Conservation (phyloP, 2,888 invertebrate species). For the Encarsia formosa region DNA sequence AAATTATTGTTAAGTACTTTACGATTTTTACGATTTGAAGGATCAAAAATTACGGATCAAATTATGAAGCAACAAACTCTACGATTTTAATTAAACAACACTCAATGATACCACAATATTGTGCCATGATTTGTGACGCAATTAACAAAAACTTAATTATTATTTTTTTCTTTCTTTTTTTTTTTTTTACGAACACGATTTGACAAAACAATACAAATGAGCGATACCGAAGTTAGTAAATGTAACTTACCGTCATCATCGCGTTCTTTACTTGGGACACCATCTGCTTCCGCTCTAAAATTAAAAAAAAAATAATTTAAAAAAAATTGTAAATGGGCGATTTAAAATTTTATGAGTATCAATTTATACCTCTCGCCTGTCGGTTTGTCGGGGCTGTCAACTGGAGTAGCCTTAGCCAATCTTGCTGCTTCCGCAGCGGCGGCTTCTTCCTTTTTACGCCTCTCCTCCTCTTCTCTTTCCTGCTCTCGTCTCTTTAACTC, state of each 20-base stretch:
- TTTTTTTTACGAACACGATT: conserved; percentile 24
- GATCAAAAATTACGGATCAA: conserved; percentile 3
- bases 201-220: conserved; percentile 10
- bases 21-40: too few species aligned
- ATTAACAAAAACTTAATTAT: conserved; percentile 19
- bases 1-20: conserved; percentile 3
- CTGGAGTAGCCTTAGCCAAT: conserved; percentile 54
- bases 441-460: conserved; percentile 66
- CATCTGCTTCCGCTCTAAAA: conserved; percentile 46
- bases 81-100: conserved; percentile 7
- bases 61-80: conserved; percentile 13
- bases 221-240: not conserved
- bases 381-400: conserved; percentile 50
- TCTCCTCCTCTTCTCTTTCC: conserved; percentile 62
- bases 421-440: conserved; percentile 76
- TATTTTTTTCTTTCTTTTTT: conserved; percentile 1
- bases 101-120: conserved; percentile 14
- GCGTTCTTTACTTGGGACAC: conserved; percentile 43
- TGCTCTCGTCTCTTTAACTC: conserved; percentile 85
- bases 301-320: conserved; percentile 5
- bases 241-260: conserved; percentile 48
- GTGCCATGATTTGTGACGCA: conserved; percentile 30
- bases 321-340: not conserved
- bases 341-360: conserved; percentile 2
- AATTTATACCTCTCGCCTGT: conserved; percentile 45